Evolutionary conservation across 1,140 invertebrate species (phyloP), one percentile per base, ranked within the genome.

Genomic region (Armadillidium nasatum): DNA sequence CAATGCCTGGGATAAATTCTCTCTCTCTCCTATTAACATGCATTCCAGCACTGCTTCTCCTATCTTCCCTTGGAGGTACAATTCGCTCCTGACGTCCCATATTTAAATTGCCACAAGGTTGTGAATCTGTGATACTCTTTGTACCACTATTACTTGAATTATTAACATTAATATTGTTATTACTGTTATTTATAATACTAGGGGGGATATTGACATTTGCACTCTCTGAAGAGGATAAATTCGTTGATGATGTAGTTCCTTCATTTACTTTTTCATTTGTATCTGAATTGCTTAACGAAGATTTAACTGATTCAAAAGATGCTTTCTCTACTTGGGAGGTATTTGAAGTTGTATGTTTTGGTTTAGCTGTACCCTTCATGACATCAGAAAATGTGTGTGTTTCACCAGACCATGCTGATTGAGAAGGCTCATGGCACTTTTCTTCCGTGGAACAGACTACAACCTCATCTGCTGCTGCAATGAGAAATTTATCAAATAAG

Each of bases 331-430:
- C 15, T 13, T 44, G 44, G 54, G 76, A 77, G 7, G 76, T 60
- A 44, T 73, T 66, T 19, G 77, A 73, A 22, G 77, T 68, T 33
- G 33, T 33, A 43, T 74, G 74, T 19, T 74, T 43, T 7, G 83
- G 84, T 79, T 90, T 90, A 22, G 88, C 89, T 45, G 89, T 91
- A 76, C 91, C 91, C 83, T 92, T 93, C 22, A 94, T 92, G 45
- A 94, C 91, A 84, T 94, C 92, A 4, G 92, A 90, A 80, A 93
- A 85, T 83, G 91, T 87, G 83, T 88, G 74, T 11, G 74, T 76
- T 33, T 77, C 74, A 54, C 71, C 45, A n/a, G 74, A 71, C 77
- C 77, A 73, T 4, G 75, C 77, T 70, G 75, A 74, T 13, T 23
- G 71, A 4, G 72, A 15, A 6, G 75, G 44, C 19, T 73, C 71